Evolutionary conservation across 2,888 invertebrate genomes (phyloP).

Genomic region (Drosophila bunnanda): DNA sequence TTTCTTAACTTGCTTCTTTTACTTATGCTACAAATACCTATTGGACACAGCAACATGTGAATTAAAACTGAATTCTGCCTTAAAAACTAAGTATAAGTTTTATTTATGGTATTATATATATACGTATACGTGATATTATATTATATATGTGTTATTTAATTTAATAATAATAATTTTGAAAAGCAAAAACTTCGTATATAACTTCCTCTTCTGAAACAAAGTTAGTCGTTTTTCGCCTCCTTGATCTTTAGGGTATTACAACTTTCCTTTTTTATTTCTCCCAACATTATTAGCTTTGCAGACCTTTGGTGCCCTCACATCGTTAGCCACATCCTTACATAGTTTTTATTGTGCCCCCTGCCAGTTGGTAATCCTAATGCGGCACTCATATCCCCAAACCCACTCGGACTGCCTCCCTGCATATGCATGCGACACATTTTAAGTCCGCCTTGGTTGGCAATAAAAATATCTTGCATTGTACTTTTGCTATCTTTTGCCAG

Average conservation of each 20-base stretch:
- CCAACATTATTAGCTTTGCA: constrained; percentile 58
- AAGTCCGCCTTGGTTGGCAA: constrained; percentile 70
- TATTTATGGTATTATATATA: too few species aligned
- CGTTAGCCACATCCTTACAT: constrained; percentile 76
- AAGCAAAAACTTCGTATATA: neutral
- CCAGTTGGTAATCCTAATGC: constrained; percentile 50
- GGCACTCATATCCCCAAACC: constrained; percentile 12
- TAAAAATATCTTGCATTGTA: constrained; percentile 74
- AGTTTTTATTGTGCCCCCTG: constrained; percentile 67
- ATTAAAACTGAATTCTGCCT: neutral
- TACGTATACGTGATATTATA: too few species aligned
- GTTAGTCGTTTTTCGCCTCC: neutral
- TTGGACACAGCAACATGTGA: too few species aligned
- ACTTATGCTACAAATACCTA: too few species aligned
- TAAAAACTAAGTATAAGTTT: too few species aligned
- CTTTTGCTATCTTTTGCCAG: constrained; percentile 59
- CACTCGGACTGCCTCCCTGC: constrained; percentile 18
- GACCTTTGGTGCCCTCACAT: constrained; percentile 52
- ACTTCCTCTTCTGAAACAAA: neutral
- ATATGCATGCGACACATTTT: constrained; percentile 75
- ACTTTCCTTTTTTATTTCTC: constrained; percentile 32
- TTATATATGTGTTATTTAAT: neutral
- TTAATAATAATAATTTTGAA: neutral
- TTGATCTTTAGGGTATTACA: constrained; percentile 33
- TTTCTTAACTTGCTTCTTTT: neutral